phyloP scores from a whole-genome alignment of 2,797 vertebrate species.

The Pangasius mekongensis region DNA sequence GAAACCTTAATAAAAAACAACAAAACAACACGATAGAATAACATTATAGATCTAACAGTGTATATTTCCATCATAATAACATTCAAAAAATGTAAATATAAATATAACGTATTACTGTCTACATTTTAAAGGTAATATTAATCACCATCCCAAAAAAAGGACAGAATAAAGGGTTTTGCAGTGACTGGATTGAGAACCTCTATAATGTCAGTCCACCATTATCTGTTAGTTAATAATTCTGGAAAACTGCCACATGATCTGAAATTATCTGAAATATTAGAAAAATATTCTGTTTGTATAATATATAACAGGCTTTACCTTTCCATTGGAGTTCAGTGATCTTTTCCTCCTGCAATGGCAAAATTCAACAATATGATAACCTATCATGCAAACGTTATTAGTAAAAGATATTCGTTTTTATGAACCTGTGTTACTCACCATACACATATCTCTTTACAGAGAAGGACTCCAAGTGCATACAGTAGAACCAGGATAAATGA shows the following conservation, averaged over 20 bases:
- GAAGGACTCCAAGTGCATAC: not conserved
- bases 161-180: not conserved
- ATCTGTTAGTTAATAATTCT: not conserved
- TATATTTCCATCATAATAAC: not conserved
- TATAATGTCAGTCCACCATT: not conserved
- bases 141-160: not conserved
- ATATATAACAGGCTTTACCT: conserved; percentile 15
- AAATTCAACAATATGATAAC: not conserved
- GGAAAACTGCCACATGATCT: not conserved
- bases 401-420: not conserved
- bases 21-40: not conserved
- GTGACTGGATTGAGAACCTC: not conserved
- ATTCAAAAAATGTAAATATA: not conserved
- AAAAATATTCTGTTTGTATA: not conserved
- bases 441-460: not conserved
- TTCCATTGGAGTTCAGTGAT: not conserved
- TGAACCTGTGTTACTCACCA: not conserved
- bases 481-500: conserved; percentile 23
- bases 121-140: not conserved
- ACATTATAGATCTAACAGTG: not conserved
- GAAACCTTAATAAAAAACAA: conserved; percentile 16
- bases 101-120: not conserved
- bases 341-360: conserved; percentile 9
- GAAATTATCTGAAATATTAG: not conserved
- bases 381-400: not conserved